Evolutionary conservation across 2,113 vertebrate genomes (phyloP).

Genomic region (Megaptera novaeangliae): DNA sequence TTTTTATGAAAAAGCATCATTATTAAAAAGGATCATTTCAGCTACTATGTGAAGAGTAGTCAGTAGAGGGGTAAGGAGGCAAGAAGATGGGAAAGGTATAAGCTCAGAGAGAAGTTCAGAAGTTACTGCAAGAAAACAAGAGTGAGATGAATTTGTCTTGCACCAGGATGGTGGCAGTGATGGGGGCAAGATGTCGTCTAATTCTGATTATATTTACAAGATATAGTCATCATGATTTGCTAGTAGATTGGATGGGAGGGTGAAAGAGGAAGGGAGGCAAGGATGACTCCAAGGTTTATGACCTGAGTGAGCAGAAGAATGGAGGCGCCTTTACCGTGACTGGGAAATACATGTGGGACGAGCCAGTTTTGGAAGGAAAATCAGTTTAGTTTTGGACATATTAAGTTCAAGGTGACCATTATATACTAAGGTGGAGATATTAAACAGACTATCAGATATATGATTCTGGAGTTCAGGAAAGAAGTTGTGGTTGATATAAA

Average conservation of each 20-base stretch:
- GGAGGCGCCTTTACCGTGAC: neutral
- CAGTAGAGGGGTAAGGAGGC: neutral
- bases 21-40: neutral
- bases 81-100: neutral
- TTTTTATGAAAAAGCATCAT: neutral
- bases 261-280: neutral
- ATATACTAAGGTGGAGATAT: neutral
- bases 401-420: neutral
- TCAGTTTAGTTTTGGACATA: neutral
- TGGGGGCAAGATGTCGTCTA: neutral
- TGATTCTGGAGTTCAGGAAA: neutral
- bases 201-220: neutral
- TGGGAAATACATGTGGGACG: neutral
- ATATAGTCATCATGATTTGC: neutral
- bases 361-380: neutral
- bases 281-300: neutral
- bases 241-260: neutral
- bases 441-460: neutral
- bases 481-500: neutral
- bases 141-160: neutral
- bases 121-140: neutral
- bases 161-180: neutral
- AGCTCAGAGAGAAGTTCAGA: neutral
- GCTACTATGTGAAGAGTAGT: neutral
- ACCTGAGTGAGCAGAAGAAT: neutral